Conservation (phyloP, 2,113 vertebrate genomes). For the Syngnathus floridae region DNA sequence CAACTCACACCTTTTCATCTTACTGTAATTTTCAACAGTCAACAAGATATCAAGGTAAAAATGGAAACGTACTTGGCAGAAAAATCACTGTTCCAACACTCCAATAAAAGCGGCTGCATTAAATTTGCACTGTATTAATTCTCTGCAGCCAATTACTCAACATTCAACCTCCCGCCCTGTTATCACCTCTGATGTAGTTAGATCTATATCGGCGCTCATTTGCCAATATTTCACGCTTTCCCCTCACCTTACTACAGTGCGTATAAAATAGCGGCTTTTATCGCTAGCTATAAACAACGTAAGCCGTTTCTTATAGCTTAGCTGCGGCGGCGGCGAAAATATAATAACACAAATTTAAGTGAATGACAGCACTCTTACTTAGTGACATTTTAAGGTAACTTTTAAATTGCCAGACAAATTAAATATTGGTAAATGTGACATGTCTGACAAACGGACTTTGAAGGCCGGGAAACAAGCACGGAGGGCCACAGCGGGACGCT, state of each 20-base stretch:
- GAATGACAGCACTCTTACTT: background rate
- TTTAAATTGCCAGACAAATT: background rate
- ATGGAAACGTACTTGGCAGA: background rate
- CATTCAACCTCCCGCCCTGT: background rate
- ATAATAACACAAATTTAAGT: background rate
- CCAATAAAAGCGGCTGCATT: background rate
- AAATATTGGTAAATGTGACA: too few species aligned
- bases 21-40: background rate
- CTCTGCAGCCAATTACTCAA: conserved; percentile 3
- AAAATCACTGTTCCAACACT: background rate
- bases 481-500: conserved; percentile 40
- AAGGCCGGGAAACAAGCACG: background rate
- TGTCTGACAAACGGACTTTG: background rate
- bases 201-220: background rate
- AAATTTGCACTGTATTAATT: background rate
- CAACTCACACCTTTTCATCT: conserved; percentile 14
- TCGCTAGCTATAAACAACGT: background rate
- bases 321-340: background rate
- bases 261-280: conserved; percentile 3
- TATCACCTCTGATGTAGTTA: background rate
- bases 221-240: conserved; percentile 1
- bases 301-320: background rate
- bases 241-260: background rate
- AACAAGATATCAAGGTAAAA: background rate
- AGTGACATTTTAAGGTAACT: background rate